Base-by-base conservation (phyloP, 2,113 vertebrate species). In the Phrynosoma platyrhinos region DNA sequence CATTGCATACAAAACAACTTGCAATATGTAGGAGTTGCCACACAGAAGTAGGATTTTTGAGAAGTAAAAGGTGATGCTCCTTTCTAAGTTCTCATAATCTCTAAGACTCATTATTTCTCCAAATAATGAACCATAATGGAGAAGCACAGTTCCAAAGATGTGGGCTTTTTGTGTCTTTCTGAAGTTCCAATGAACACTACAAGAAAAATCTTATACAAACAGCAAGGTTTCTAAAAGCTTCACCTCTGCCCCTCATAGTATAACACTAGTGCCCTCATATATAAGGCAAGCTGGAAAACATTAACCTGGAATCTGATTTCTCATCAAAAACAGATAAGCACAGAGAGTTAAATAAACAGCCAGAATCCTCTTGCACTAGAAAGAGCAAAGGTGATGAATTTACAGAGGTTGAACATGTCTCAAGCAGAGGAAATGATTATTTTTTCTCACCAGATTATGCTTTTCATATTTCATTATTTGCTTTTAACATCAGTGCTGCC, bases 221-320 rank as follows among this genome's bases (percentile, higher is more conserved):
- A 32, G 58, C 62, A 21, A 77, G 20, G 21, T 72, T 74, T 82
- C 76, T 53, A 40, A 76, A 62, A 85, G 84, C 30, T 90, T 89
- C 89, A 85, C 93, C 77, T 92, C 91, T 85, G 89, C 83, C 74
- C 76, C 87, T 82, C 71, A 71, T 79, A 82, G 40, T 78, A 64
- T 84, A 66, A 58, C 66, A 88, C 62, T 82, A 90, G 36, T n/a
- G 69, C 25, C 16, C 40, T 83, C 2, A 20, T 27, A 30, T 55
- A 81, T 71, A 91, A 87, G 90, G 68, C 69, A 90, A 83, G 55
- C 42, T n/a, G 36, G 78, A 88, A 83, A 91, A 89, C 83, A 74
- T 52, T 89, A 79, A 1, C 78, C 53, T 55, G 87, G 9, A 25
- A 79, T 86, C 64, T 89, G 64, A 86, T 79, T 87, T 92, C 86